Base-by-base conservation (phyloP, 2,797 vertebrate species). In the Neopelma chrysocephalum region DNA sequence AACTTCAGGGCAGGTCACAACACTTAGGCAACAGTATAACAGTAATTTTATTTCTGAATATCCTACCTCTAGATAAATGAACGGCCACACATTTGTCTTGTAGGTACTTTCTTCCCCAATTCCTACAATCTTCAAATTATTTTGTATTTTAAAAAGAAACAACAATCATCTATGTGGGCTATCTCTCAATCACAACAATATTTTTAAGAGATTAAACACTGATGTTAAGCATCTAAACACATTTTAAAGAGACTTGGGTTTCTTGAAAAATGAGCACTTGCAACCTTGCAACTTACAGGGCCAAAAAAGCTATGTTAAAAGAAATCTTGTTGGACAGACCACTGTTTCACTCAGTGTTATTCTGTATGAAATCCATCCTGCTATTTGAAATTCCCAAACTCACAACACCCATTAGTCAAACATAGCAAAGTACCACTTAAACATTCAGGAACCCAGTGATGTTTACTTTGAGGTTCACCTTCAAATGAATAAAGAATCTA, bases 381-480 rank as follows among this genome's bases (percentile, higher is more conserved):
- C 93, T 96, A 82, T 90, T 96, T 94, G 83, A 93, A 87, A 94
- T 90, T 93, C 86, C 88, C 69, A 94, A 90, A 87, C 68, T 82
- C 68, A 12, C 71, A 96, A 96, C 91, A 94, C 95, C 93, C 87
- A 92, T 87, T 60, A 97, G 92, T 93, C 95, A 97, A 97, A 98
- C 89, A 95, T 2, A 92, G 93, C 91, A 76, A 94, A 87, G 53
- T 68, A 93, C 51, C 82, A 93, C 78, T 97, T 95, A 96, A 97
- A 92, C 88, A 91, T 91, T 94, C 64, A 93, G 88, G 81, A 94
- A 91, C 73, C 32, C 43, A 80, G 82, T n/a, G 71, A 86, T 90
- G 77, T 96, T 97, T 97, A 91, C 94, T 94, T 90, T 97, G 95
- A 96, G 80, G 91, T 92, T 91, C 90, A 97, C 97, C 71, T 94